These are phyloP conservation scores for Drosophila seclusa DNA, from an alignment of 2,888 invertebrate genomes.

Conservation along the genomic window DNA sequence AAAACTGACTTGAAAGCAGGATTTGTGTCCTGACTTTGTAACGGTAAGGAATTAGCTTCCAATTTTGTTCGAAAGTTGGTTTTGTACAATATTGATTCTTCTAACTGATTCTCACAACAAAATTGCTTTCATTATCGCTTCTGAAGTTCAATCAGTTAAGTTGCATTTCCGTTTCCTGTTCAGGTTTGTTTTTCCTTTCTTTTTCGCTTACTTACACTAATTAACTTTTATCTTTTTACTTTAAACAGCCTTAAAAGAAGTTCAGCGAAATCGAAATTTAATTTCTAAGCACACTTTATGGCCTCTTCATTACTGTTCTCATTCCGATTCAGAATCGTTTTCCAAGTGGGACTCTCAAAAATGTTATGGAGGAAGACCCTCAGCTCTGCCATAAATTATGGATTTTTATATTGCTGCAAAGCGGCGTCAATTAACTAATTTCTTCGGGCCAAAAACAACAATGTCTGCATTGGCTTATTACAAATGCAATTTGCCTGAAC, in stretches of 20 bases:
- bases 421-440: background rate
- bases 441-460: background rate
- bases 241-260: background rate
- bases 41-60: background rate
- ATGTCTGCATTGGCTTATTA: conserved; percentile 9
- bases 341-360: background rate
- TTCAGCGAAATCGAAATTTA: background rate
- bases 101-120: background rate
- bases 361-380: background rate
- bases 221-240: no score
- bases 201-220: no score
- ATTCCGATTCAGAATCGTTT: background rate
- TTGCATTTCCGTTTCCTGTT: background rate
- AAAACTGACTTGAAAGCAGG: background rate
- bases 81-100: background rate
- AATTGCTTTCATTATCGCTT: background rate
- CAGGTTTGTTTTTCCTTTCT: background rate
- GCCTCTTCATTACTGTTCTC: background rate
- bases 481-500: conserved; percentile 16
- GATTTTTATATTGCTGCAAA: background rate
- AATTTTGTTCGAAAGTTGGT: background rate
- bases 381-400: background rate
- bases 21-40: background rate
- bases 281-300: background rate
- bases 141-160: background rate